A percentile compares a stretch with the other conserved stretches of the same genome.
Conservation (phyloP, 2,797 vertebrate genomes). For the Catostomus latipinnis region DNA sequence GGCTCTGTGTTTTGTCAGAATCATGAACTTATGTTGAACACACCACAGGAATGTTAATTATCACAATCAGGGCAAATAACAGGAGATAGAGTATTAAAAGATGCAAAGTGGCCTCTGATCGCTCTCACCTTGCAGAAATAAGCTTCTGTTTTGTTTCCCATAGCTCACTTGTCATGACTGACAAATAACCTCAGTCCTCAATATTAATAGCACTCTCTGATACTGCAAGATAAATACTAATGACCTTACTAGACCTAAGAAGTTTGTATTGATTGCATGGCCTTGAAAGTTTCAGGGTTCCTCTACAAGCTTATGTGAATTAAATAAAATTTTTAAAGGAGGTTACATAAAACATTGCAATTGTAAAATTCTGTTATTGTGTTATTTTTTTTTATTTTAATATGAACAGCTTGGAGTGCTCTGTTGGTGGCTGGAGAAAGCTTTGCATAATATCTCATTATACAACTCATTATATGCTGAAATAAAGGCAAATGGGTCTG, state of each 20-base stretch:
- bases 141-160: conserved; percentile 33
- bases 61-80: conserved; percentile 1
- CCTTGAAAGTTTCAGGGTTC: conserved; percentile 10
- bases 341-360: conserved; percentile 13
- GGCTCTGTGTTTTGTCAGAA: conserved; percentile 8
- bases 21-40: conserved; percentile 30
- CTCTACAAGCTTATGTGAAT: conserved; percentile 1
- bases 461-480: conserved; percentile 33
- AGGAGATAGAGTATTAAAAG: neutral
- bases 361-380: conserved; percentile 13
- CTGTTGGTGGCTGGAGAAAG: conserved; percentile 30
- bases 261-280: neutral
- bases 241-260: neutral
- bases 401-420: conserved; percentile 20
- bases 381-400: conserved; percentile 12
- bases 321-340: neutral
- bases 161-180: conserved; percentile 41
- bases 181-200: conserved; percentile 42
- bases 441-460: conserved; percentile 48
- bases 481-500: conserved; percentile 19
- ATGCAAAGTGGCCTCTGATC: neutral
- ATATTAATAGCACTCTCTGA: conserved; percentile 27
- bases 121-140: conserved; percentile 42
- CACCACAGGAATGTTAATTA: conserved; percentile 34
- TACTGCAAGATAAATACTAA: neutral